These are phyloP conservation scores for Lordiphosa collinella DNA, from an alignment of 1,140 invertebrate species.

Conservation along the genomic window DNA sequence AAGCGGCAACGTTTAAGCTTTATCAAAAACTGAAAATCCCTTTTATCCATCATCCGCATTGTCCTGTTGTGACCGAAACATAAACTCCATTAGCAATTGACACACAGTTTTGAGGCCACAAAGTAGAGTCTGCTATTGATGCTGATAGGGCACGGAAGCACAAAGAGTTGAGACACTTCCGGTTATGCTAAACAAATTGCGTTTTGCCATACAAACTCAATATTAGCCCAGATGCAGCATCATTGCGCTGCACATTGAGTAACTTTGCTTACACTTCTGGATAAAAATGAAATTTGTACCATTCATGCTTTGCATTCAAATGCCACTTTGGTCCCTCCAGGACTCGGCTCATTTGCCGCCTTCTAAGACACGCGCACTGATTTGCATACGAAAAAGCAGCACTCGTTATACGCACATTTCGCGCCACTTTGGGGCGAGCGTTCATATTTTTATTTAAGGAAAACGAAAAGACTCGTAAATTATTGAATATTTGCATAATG, in stretches of 20 bases:
- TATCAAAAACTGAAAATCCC: not conserved
- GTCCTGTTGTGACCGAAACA: not conserved
- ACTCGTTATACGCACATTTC: slow-evolving; percentile 64
- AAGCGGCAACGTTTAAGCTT: not conserved
- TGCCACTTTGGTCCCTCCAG: slow-evolving; percentile 7
- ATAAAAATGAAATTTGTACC: slow-evolving; percentile 49
- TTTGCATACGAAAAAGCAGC: slow-evolving; percentile 57
- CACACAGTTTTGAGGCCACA: slow-evolving; percentile 10
- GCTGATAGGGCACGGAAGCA: slow-evolving; percentile 28
- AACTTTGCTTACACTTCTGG: slow-evolving; percentile 25
- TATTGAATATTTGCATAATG: slow-evolving; percentile 52
- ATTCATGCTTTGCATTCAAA: slow-evolving; percentile 56
- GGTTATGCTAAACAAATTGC: slow-evolving; percentile 24
- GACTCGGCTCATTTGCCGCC: slow-evolving; percentile 47
- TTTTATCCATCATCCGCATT: not conserved
- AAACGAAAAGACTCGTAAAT: slow-evolving; percentile 50
- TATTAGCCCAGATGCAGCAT: slow-evolving; percentile 17
- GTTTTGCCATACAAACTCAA: slow-evolving; percentile 22
- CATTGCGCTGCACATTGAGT: slow-evolving; percentile 32
- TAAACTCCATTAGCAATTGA: slow-evolving; percentile 11
- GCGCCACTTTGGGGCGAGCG: slow-evolving; percentile 40
- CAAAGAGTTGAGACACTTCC: slow-evolving; percentile 6
- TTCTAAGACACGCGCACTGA: slow-evolving; percentile 39
- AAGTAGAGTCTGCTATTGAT: slow-evolving; percentile 6
- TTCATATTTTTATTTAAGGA: slow-evolving; percentile 12